Evolutionary conservation across 2,888 invertebrate genomes (phyloP).

Genomic region (Orthonevra nobilis): DNA sequence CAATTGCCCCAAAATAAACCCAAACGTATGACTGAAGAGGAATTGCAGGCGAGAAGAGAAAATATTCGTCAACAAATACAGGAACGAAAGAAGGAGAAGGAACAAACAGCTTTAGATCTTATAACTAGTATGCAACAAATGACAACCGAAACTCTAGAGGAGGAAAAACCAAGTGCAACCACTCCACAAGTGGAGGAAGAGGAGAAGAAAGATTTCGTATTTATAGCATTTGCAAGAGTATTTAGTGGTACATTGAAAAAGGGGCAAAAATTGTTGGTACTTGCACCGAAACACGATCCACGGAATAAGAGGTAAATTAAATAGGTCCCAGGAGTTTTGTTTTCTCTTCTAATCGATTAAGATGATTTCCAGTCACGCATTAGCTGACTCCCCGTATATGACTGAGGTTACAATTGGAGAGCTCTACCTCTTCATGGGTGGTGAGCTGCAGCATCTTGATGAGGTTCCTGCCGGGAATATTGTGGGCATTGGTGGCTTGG

Average conservation of each 20-base stretch:
- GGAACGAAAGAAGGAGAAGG: conserved; percentile 79
- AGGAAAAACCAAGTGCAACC: neutral
- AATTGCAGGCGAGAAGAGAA: conserved; percentile 86
- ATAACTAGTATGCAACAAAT: conserved; percentile 73
- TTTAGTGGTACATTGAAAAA: conserved; percentile 91
- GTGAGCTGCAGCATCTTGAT: conserved; percentile 90
- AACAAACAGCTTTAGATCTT: conserved; percentile 71
- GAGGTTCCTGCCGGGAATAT: conserved; percentile 95
- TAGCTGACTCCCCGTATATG: conserved; percentile 78
- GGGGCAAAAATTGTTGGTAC: conserved; percentile 89
- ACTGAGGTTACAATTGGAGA: conserved; percentile 83
- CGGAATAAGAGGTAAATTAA: conserved; percentile 80
- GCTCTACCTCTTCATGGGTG: conserved; percentile 95
- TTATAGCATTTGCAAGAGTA: conserved; percentile 95
- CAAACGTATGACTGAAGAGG: conserved; percentile 87
- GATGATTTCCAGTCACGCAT: conserved; percentile 50
- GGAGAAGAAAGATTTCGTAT: conserved; percentile 82
- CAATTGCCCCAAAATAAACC: conserved; percentile 89
- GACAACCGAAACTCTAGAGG: conserved; percentile 14
- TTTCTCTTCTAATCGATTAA: too few relatives aligned
- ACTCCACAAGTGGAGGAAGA: conserved; percentile 69
- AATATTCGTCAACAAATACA: conserved; percentile 85
- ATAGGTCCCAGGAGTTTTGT: too few relatives aligned
- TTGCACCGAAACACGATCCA: conserved; percentile 95
- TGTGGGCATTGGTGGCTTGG: conserved; percentile 92